phyloP scores from a whole-genome alignment of 92 coral and sea anemone species.

The Galaxea fascicularis region DNA sequence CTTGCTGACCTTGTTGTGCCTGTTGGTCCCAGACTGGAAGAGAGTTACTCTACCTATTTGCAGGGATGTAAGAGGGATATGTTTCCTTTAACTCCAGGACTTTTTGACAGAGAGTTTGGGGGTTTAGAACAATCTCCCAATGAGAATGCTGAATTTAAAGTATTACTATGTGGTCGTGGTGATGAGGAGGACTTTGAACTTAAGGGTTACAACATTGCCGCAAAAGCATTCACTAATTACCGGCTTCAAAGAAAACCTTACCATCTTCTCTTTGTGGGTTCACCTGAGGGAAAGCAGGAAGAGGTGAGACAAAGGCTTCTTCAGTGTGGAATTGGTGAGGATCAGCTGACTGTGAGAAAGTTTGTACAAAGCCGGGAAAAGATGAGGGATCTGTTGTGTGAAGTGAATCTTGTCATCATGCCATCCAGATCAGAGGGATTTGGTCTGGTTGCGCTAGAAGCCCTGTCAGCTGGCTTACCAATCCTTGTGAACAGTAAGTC shows the following conservation, averaged over 20 bases:
- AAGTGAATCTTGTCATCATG: slow-evolving; percentile 10
- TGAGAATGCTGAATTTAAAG: not conserved
- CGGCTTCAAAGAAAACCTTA: slow-evolving; percentile 2
- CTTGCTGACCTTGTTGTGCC: not conserved
- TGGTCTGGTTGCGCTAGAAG: slow-evolving; percentile 10
- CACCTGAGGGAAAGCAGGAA: not conserved
- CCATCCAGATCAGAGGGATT: slow-evolving; percentile 26
- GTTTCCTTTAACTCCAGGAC: not conserved
- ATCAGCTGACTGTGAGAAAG: not conserved
- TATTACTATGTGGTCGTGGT: slow-evolving; percentile 8
- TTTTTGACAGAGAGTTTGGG: slow-evolving; percentile 10
- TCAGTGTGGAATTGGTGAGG: not conserved
- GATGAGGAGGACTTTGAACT: slow-evolving; percentile 24
- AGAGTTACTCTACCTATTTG: not conserved
- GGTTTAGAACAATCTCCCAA: not conserved
- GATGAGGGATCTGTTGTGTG: not conserved
- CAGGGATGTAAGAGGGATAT: not conserved
- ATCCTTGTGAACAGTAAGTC: slow-evolving; percentile 4
- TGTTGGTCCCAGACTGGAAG: not conserved
- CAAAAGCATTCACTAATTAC: not conserved
- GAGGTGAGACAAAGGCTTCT: not conserved
- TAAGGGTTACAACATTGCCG: slow-evolving; percentile 12
- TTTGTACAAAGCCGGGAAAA: not conserved
- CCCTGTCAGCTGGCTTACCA: slow-evolving; percentile 15
- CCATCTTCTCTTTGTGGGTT: slow-evolving; percentile 3